Evolutionary conservation across 2,797 vertebrate species (phyloP), one percentile per base, ranked within the genome.

Genomic region (Siniperca obscura): DNA sequence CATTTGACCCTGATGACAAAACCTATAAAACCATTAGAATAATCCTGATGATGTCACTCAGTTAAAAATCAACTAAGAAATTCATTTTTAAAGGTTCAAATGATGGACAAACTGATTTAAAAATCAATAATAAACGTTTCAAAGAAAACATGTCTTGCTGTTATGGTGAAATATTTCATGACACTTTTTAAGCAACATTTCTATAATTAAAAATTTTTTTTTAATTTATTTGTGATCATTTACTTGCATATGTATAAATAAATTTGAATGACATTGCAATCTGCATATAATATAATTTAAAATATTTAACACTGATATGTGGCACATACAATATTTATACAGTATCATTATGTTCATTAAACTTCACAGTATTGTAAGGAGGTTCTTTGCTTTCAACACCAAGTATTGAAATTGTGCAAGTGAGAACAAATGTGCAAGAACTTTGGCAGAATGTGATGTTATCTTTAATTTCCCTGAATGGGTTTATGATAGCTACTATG

Each of bases 211-310:
- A 46, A 68, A 69, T 82, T 74, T 80, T 44, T 74, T 1, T 21
- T 53, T n/a, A n/a, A 27, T 57, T 62, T 42, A 30, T 61, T 64
- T 34, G 1, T 14, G 22, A 78, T 53, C 4, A 46, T 44, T 81
- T 55, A 34, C 17, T 13, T 52, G 60, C 1, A 40, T 61, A 2
- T 62, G 3, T 81, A 84, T 86, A 87, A 89, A 89, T 88, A 90
- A 64, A 89, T 74, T 59, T 60, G 7, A 74, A 62, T 42, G 50
- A 76, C 1, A 60, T 10, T n/a, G 22, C 38, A 0, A 80, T 64
- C 17, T 81, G 50, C 25, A 67, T 36, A 11, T 14, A 38, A 21
- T 66, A 74, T 34, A 12, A 44, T 13, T 38, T 12, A 70, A 21
- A 56, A 76, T 61, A 84, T 78, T 40, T 62, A 86, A 86, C 36